Evolutionary conservation across 2,888 invertebrate species (phyloP), one percentile per base, ranked within the genome.

Genomic region (Sinhomidia bicolor): DNA sequence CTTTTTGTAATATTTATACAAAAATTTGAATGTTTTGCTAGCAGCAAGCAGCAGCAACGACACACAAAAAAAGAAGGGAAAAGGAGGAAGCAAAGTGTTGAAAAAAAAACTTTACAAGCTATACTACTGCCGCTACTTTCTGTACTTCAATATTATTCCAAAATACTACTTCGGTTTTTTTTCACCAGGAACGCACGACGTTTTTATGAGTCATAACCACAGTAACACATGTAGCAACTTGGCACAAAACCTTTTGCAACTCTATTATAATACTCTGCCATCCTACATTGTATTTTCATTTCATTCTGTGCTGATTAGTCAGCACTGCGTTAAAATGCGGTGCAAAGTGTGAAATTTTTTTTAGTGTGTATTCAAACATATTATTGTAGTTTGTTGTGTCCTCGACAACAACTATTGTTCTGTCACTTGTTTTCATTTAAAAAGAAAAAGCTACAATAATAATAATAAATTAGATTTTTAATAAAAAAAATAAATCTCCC

Each of bases 1-100:
- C 26, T 74, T 47, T 74, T 85, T 85, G 76, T 74, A 85, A 85
- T 85, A 85, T 85, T 85, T 62, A 85, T 85, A 51, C 85, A 57
- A 32, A 68, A 47, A 26, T 71, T 36, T 14, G 41, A 41, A 32
- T 71, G 10, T 23, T n/a, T 23, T 68, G 57, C 23, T 26, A n/a
- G 2, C 14, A 57, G 0, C 26, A 62, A 62, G 12, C 51, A 78
- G 54, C 51, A 78, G 0, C 41, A 74, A 23, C 29, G 20, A 74
- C 29, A 76, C 47, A 3, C n/a, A 32, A n/a, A 32, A n/a, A 71
- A 36, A 74, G 9, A 71, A 71, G 32, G n/a, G 36, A 14, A 65
- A 65, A 36, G n/a, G 36, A 65, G 0, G 10, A 32, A 17, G 36
- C 36, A 65, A 32, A 20, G 36, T 65, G 9, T n/a, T n/a, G 17